Conservation (phyloP, 2,888 invertebrate genomes). For the Augiades crinisus region DNA sequence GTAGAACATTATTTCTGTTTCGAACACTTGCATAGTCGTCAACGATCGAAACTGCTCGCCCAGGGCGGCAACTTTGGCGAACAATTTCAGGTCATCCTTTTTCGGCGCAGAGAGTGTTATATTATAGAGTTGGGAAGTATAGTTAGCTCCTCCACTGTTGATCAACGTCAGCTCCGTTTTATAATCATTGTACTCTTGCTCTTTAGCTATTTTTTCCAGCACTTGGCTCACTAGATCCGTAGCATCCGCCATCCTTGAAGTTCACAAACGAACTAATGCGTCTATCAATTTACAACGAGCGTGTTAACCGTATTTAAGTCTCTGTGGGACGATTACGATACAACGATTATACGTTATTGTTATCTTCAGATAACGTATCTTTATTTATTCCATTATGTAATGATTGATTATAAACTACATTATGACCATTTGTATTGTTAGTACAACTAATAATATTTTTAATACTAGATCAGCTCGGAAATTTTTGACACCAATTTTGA, state of each 20-base stretch:
- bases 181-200: slow-evolving; percentile 38
- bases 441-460: too few relatives aligned
- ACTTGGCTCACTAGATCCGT: slow-evolving; percentile 35
- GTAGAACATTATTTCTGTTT: slow-evolving; percentile 36
- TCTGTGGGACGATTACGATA: slow-evolving; percentile 10
- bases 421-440: too few relatives aligned
- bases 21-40: slow-evolving; percentile 25
- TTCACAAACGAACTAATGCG: slow-evolving; percentile 8
- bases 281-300: not conserved
- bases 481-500: too few relatives aligned
- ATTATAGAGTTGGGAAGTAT: slow-evolving; percentile 45
- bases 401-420: not conserved
- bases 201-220: slow-evolving; percentile 41
- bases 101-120: slow-evolving; percentile 37
- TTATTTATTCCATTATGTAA: not conserved
- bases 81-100: slow-evolving; percentile 37
- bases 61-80: slow-evolving; percentile 36
- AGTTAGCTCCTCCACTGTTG: slow-evolving; percentile 50
- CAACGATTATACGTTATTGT: slow-evolving; percentile 9
- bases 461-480: too few relatives aligned
- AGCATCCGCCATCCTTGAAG: slow-evolving; percentile 44
- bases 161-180: slow-evolving; percentile 40
- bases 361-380: not conserved
- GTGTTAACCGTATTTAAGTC: not conserved
- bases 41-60: slow-evolving; percentile 34